Base-by-base conservation (phyloP, 2,888 invertebrate species). In the Apantesis nais region DNA sequence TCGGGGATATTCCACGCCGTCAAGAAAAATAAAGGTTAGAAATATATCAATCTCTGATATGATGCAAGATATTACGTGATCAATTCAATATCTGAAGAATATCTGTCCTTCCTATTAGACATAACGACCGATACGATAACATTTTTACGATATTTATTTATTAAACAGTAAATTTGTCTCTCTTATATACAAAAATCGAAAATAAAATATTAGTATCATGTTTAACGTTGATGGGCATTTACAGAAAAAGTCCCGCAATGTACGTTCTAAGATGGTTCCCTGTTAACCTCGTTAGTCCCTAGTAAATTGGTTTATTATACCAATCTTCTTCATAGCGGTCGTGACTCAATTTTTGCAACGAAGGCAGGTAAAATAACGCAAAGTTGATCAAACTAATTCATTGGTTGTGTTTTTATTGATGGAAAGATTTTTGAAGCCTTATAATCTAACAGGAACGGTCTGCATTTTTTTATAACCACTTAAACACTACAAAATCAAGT, bases 281-380 rank as follows among this genome's bases (percentile, higher is more conserved):
- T 58, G 58, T 58, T 58, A 58, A 58, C 58, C 58, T 58, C 16
- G 58, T 58, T 29, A 58, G 58, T 58, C 58, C 58, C 58, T 58
- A 25, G 58, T 58, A 58, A 58, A 58, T 58, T 58, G 29, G 16
- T 16, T 58, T 58, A 58, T 58, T 25, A 29, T 16, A 29, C 16
- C 58, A 58, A 58, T 58, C 58, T 58, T 58, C 58, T 5, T 29
- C 8, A 29, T 58, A 14, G 58, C 29, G 1, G 29, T 7, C 29
- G 29, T 58, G 58, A 58, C 58, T 29, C 58, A 29, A 58, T 58
- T 58, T 55, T 16, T 58, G 16, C 58, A 58, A 58, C 12, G 14
- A 29, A 55, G 16, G 29, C 29, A 58, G 58, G 16, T 58, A 58
- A n/a, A 58, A 58, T 58, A 29, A 29, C 58, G 58, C 5, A 29